Evolutionary conservation across 2,797 vertebrate species (phyloP).

Genomic region (Lithobates pipiens): DNA sequence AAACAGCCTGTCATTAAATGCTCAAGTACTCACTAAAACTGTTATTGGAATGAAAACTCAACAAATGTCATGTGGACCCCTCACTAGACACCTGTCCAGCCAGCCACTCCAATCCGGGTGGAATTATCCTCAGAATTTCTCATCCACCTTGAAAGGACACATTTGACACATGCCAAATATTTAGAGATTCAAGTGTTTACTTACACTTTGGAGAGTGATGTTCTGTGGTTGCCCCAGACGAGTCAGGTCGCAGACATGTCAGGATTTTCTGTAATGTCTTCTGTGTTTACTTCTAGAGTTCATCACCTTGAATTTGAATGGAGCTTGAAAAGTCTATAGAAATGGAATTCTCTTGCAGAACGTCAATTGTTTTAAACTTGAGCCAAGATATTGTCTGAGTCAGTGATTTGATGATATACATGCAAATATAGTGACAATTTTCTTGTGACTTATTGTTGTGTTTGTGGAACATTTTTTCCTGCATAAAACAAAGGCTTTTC

Average conservation of each 20-base stretch:
- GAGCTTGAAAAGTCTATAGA: neutral
- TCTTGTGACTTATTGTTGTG: neutral
- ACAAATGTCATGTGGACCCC: slow-evolving; percentile 10
- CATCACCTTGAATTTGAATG: slow-evolving; percentile 19
- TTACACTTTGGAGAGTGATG: slow-evolving; percentile 19
- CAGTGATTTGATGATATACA: neutral
- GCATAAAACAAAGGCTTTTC: neutral
- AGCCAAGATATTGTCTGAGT: neutral
- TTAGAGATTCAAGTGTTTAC: slow-evolving; percentile 14
- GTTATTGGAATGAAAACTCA: slow-evolving; percentile 1
- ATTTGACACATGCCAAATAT: slow-evolving; percentile 20
- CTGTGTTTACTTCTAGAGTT: slow-evolving; percentile 45
- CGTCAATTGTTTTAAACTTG: neutral
- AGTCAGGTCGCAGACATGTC: slow-evolving; percentile 35
- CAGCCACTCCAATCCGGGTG: slow-evolving; percentile 5
- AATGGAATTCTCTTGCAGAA: neutral
- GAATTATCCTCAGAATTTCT: slow-evolving; percentile 24
- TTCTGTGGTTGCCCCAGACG: slow-evolving; percentile 24
- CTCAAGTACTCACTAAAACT: neutral
- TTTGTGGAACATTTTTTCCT: neutral
- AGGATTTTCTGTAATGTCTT: slow-evolving; percentile 42
- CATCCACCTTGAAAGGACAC: neutral
- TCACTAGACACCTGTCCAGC: slow-evolving; percentile 7
- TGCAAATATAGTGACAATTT: neutral
- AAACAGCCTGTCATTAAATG: neutral